These are phyloP conservation scores for Heliconius ismenius DNA, from an alignment of 2,888 invertebrate species.

Conservation along the genomic window DNA sequence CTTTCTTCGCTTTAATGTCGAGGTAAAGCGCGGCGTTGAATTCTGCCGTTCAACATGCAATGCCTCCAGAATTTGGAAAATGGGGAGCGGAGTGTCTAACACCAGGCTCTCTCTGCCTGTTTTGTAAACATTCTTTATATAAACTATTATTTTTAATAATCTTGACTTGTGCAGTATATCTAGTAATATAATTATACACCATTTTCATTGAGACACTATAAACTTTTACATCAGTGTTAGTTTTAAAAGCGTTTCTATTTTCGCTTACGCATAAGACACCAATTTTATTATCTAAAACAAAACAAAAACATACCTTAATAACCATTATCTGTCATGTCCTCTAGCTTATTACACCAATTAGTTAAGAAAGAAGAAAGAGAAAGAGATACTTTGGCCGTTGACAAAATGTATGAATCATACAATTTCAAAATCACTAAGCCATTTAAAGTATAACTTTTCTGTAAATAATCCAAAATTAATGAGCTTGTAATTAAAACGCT, in stretches of 20 bases:
- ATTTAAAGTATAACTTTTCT: conserved; percentile 44
- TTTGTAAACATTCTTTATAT: not conserved
- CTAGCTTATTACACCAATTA: conserved; percentile 18
- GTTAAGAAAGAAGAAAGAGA: not conserved
- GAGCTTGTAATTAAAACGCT: conserved; percentile 76
- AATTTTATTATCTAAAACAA: not conserved
- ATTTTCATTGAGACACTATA: not conserved
- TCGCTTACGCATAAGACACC: not conserved
- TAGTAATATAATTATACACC: not conserved
- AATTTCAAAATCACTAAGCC: conserved; percentile 32
- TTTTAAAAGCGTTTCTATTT: not conserved
- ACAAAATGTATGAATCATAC: conserved; percentile 12
- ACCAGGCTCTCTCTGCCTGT: no score
- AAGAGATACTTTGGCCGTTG: not conserved
- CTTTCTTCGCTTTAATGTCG: not conserved
- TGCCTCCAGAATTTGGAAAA: not conserved
- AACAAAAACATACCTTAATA: not conserved
- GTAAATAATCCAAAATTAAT: conserved; percentile 80
- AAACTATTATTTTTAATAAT: no score
- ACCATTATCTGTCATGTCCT: conserved; percentile 19
- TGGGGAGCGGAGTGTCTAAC: no score
- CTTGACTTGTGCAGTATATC: not conserved
- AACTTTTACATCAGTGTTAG: not conserved
- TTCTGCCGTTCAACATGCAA: not conserved
- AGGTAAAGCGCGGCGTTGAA: not conserved